Evolutionary conservation across 2,797 vertebrate genomes (phyloP).

Genomic region (Myotis planiceps): DNA sequence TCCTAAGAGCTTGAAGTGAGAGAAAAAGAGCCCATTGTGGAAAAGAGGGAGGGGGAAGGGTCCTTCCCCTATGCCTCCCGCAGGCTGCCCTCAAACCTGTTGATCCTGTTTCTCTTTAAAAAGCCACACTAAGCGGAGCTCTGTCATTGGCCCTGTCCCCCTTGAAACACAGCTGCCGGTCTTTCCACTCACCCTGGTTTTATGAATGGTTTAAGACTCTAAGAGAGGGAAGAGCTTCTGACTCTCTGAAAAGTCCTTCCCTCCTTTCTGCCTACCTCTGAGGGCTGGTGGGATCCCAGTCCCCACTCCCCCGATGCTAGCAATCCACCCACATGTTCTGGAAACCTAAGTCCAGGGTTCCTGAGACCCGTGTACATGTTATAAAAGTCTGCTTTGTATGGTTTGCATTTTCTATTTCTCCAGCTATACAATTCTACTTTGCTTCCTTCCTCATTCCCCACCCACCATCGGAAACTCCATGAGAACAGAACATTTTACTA

Average conservation of each 20-base stretch:
- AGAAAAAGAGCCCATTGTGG: slow-evolving; percentile 33
- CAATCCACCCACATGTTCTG: neutral
- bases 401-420: neutral
- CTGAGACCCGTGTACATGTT: neutral
- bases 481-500: neutral
- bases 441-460: neutral
- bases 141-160: neutral
- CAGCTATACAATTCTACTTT: neutral
- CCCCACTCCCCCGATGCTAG: too few relatives aligned
- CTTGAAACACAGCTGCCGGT: slow-evolving; percentile 14
- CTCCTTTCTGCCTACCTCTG: neutral
- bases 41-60: neutral
- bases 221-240: neutral
- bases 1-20: slow-evolving; percentile 34
- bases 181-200: slow-evolving; percentile 1
- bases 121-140: neutral
- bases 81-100: slow-evolving; percentile 34
- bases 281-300: neutral
- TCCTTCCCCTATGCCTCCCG: neutral
- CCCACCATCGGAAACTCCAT: neutral
- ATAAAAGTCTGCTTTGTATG: neutral
- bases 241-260: neutral
- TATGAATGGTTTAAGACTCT: slow-evolving; percentile 26
- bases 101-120: slow-evolving; percentile 48
- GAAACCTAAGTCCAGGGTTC: neutral